A percentile compares a stretch with the other conserved stretches of the same genome.
These are phyloP conservation scores for Hipposideros armiger DNA, from an alignment of 2,113 vertebrate genomes.

Conservation along the genomic window DNA sequence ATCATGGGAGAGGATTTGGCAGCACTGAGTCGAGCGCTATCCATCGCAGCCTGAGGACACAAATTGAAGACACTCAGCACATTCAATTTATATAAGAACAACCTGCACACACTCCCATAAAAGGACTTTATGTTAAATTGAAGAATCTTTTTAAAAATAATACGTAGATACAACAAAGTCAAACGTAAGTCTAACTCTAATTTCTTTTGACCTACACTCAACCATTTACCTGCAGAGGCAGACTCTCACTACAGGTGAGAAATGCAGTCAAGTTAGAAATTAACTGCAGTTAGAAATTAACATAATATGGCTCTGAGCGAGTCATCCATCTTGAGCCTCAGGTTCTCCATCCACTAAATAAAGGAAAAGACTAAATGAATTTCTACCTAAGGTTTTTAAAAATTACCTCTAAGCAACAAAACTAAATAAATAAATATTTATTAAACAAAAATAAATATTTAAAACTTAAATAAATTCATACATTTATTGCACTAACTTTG, in stretches of 20 bases:
- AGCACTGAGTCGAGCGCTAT: conserved; percentile 96
- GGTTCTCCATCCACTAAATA: background rate
- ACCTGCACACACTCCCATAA: background rate
- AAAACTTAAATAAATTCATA: background rate
- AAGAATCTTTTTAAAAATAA: background rate
- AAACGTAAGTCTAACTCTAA: background rate
- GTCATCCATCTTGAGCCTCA: background rate
- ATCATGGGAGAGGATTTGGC: conserved; percentile 99
- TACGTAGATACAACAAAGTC: background rate
- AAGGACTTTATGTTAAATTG: background rate
- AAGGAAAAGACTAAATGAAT: background rate
- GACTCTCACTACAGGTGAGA: background rate
- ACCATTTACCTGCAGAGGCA: background rate
- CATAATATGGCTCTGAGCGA: background rate
- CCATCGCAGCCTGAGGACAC: conserved; percentile 93
- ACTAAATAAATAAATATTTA: background rate
- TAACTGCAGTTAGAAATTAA: background rate
- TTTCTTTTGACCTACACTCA: background rate
- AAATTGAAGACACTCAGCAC: conserved; percentile 8
- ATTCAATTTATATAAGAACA: background rate
- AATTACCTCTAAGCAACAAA: background rate
- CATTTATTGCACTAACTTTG: background rate
- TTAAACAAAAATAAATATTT: too few relatives aligned
- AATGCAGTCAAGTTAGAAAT: background rate
- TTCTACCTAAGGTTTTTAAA: background rate